These are phyloP conservation scores for Gymnodraco acuticeps DNA, from an alignment of 2,797 vertebrate genomes.

Conservation along the genomic window DNA sequence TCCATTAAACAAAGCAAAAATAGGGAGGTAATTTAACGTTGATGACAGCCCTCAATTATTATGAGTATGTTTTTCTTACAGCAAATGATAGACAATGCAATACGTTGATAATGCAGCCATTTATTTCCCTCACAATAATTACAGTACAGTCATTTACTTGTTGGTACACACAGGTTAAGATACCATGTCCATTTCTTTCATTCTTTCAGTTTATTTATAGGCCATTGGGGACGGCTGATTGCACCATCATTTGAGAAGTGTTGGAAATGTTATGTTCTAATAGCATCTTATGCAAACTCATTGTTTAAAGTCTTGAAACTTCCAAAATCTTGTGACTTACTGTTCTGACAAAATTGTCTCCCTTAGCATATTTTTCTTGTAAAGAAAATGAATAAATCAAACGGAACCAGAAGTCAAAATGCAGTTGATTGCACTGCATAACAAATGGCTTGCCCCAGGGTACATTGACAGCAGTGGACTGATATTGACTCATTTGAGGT, in stretches of 20 bases:
- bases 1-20: constrained; percentile 53
- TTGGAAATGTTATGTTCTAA: too few species aligned
- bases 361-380: neutral
- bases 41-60: constrained; percentile 59
- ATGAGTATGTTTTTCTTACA: constrained; percentile 44
- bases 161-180: constrained; percentile 44
- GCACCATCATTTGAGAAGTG: neutral
- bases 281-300: too few species aligned
- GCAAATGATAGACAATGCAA: constrained; percentile 62
- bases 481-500: constrained; percentile 73
- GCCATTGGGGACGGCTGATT: constrained; percentile 22
- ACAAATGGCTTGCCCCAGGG: constrained; percentile 41
- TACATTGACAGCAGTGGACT: constrained; percentile 43
- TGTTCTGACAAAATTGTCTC: neutral
- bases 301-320: too few species aligned
- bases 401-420: constrained; percentile 34
- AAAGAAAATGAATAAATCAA: constrained; percentile 38
- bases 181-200: constrained; percentile 1
- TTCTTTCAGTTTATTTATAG: constrained; percentile 27
- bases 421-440: constrained; percentile 40
- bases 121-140: constrained; percentile 48
- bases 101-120: constrained; percentile 56
- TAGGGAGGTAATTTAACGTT: constrained; percentile 60
- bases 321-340: constrained; percentile 3
- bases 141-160: constrained; percentile 37